Base-by-base conservation (phyloP, 2,113 vertebrate genomes). In the Ginglymostoma cirratum region DNA sequence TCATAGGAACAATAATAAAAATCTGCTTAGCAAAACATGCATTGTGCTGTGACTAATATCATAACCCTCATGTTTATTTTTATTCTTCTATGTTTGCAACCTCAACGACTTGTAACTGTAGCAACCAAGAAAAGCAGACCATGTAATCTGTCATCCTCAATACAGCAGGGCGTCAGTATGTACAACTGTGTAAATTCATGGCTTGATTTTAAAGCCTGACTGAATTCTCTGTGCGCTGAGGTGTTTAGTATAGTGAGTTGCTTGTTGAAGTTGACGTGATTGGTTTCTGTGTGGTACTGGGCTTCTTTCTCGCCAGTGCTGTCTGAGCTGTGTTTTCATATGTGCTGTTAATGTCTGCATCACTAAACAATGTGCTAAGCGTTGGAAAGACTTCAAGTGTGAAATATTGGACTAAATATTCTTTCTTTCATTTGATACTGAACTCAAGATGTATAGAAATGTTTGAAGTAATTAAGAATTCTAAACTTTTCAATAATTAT, bases 191-290 rank as follows among this genome's bases (percentile, higher is more conserved):
- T 96, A 96, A 97, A 96, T 96, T 97, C 96, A 96, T 45, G 96
- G 96, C 96, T 96, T 96, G 96, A 96, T 96, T 96, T 97, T 97
- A 98, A 97, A 98, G 97, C 97, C 96, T 96, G 96, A 96, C 97
- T 97, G 96, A 97, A 96, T 97, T 97, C 97, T 85, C 96, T 80
- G 96, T 97, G 97, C 97, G 97, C 97, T 96, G 96, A 97, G 96
- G 96, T 97, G 96, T 97, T 94, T 96, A 89, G 96, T 97, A 98
- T 97, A 98, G 97, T 97, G 97, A 97, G 97, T 96, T 97, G 96
- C 97, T 97, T 98, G 97, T 98, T 97, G 96, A 96, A 97, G 96
- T 95, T 86, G 83, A 3, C 67, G 96, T 87, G 66, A 87, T 95
- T 80, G 78, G 90, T 69, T 0, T 96, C 97, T 95, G 69, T 72